Evolutionary conservation across 2,888 invertebrate species (phyloP).

Genomic region (Hirtodrosophila alboralis): DNA sequence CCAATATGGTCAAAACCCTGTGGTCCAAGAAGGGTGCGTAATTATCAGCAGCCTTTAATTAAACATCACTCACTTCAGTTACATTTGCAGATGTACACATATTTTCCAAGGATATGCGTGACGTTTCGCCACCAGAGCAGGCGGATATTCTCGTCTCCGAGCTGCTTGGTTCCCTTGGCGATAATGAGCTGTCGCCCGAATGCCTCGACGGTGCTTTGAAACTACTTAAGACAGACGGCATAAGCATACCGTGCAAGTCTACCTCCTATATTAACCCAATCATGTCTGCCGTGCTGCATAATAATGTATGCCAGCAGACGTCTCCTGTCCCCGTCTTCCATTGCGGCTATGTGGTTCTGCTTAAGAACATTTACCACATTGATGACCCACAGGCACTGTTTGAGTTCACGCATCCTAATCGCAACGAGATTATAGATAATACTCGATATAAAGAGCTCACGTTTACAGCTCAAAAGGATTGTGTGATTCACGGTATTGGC

Average conservation of each 20-base stretch:
- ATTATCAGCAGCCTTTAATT: too few relatives aligned
- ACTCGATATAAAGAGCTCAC: conserved; percentile 88
- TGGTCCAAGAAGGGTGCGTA: conserved; percentile 87
- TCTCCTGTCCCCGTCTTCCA: conserved; percentile 84
- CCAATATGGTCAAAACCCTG: conserved; percentile 89
- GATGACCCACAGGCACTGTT: conserved; percentile 86
- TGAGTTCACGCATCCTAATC: conserved; percentile 96
- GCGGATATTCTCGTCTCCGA: conserved; percentile 98
- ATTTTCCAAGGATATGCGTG: conserved; percentile 94
- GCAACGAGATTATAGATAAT: conserved; percentile 88
- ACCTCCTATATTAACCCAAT: conserved; percentile 96
- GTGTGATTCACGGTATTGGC: conserved; percentile 95
- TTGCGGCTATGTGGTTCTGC: conserved; percentile 96
- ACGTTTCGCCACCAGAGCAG: conserved; percentile 91
- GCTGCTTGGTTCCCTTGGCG: conserved; percentile 97
- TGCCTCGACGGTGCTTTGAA: conserved; percentile 97
- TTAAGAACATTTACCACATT: conserved; percentile 83
- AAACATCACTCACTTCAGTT: background rate
- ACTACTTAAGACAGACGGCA: conserved; percentile 92
- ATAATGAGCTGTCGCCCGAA: conserved; percentile 99
- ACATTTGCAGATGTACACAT: conserved; percentile 87
- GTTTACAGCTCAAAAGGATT: conserved; percentile 90
- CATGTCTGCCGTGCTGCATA: conserved; percentile 94
- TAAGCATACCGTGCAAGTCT: conserved; percentile 95
- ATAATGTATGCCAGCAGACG: conserved; percentile 86